Evolutionary conservation across 2,888 invertebrate species (phyloP).

Genomic region (Oscheius onirici): DNA sequence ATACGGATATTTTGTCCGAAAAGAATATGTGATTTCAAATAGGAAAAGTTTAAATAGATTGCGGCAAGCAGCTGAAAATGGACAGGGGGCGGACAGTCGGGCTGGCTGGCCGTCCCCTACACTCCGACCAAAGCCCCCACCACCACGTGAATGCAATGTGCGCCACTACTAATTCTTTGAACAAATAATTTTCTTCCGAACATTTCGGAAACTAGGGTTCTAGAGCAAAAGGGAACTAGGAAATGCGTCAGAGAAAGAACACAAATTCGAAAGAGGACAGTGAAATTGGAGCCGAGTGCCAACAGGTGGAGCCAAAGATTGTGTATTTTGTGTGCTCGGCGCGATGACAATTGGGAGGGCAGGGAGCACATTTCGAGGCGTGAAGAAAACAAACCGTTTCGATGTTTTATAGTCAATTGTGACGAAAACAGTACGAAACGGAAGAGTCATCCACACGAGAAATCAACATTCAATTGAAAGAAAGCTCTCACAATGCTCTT

Average conservation of each 20-base stretch:
- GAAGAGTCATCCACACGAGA: no score
- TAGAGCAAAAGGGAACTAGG: not conserved
- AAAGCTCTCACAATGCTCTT: no score
- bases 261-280: not conserved
- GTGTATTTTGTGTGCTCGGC: not conserved
- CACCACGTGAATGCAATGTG: constrained; percentile 11
- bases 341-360: no score
- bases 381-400: no score
- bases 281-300: not conserved
- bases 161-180: not conserved
- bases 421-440: no score
- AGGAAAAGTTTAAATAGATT: not conserved
- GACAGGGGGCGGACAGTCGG: constrained; percentile 7
- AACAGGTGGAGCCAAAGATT: not conserved
- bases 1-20: not conserved
- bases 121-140: not conserved
- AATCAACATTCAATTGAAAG: no score
- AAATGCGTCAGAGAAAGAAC: not conserved
- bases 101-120: no score
- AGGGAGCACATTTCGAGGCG: no score
- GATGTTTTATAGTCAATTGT: no score
- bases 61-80: not conserved
- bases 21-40: not conserved
- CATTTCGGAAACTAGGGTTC: not conserved
- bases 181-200: not conserved